Evolutionary conservation across 2,888 invertebrate genomes (phyloP), one percentile per base, ranked within the genome.

Genomic region (Parasteatoda lunata): DNA sequence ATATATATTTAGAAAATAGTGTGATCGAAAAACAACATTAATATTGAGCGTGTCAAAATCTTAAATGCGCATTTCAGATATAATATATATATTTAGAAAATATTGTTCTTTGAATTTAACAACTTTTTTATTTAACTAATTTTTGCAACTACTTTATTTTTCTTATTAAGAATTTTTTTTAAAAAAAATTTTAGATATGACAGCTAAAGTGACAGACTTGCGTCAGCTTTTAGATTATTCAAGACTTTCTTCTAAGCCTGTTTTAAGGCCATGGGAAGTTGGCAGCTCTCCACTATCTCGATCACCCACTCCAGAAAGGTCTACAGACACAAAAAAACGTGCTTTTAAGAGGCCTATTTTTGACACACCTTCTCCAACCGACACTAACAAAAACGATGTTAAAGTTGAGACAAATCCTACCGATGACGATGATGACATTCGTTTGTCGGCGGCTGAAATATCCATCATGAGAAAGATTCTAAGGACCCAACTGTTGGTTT

Each of bases 401-500:
- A 30, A 30, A 30, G 30, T 30, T 30, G 30, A 30, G 30, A 2
- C 30, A 30, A 30, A 30, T 30, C 30, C 30, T 30, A 30, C 30
- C 30, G 30, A 30, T 30, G 30, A 30, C 2, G 30, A 30, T 30
- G 30, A 30, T 30, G 30, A 30, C 0, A 30, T 30, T 30, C 30
- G 30, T 30, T 92, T 93, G 68, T 93, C 94, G 89, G 94, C 95
- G 0, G 97, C 97, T 0, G 97, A 97, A 91, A 94, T 95, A 13
- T 97, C 97, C 30, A 93, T 97, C 3, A 92, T 98, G 69, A 95
- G 96, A 92, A 98, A 98, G 93, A 95, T 98, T 77, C 95, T 98
- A 85, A 69, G 97, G 51, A 97, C 96, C 91, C 97, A 97, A 69
- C 93, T 98, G 89, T 95, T 97, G 0, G 96, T 96, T 90, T 95